These are phyloP conservation scores for Bradypodion ventrale DNA, from an alignment of 2,797 vertebrate species.

Conservation along the genomic window DNA sequence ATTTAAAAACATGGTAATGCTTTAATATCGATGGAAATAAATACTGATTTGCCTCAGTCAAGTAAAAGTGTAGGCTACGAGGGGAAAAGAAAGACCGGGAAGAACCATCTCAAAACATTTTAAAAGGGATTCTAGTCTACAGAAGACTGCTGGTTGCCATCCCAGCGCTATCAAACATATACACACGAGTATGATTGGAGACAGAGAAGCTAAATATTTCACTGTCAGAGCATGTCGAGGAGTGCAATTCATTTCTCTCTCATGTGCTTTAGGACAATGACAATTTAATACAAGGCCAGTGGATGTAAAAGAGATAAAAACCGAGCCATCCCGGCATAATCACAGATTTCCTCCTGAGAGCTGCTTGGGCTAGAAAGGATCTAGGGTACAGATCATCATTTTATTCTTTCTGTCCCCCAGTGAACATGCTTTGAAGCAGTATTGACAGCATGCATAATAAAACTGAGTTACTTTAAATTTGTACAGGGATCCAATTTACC, in stretches of 20 bases:
- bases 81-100: constrained; percentile 18
- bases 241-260: constrained; percentile 89
- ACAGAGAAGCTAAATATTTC: constrained; percentile 95
- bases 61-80: constrained; percentile 52
- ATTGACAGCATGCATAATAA: constrained; percentile 41
- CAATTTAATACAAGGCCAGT: constrained; percentile 87
- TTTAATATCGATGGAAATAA: constrained; percentile 16
- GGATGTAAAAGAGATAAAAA: constrained; percentile 82
- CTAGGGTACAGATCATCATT: constrained; percentile 78
- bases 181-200: constrained; percentile 88
- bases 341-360: constrained; percentile 80
- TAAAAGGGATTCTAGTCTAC: constrained; percentile 68
- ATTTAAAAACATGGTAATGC: constrained; percentile 2
- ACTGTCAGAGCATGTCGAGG: constrained; percentile 87
- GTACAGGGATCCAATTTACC: background rate
- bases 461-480: constrained; percentile 57
- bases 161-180: constrained; percentile 81
- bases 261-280: constrained; percentile 86
- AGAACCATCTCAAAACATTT: constrained; percentile 27
- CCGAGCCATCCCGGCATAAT: constrained; percentile 77
- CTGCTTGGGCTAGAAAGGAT: constrained; percentile 60
- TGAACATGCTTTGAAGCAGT: constrained; percentile 61
- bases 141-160: constrained; percentile 74
- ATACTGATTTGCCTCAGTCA: constrained; percentile 25
- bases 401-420: constrained; percentile 79